Conservation (phyloP, 2,888 invertebrate genomes). For the Cynaeus angustus region DNA sequence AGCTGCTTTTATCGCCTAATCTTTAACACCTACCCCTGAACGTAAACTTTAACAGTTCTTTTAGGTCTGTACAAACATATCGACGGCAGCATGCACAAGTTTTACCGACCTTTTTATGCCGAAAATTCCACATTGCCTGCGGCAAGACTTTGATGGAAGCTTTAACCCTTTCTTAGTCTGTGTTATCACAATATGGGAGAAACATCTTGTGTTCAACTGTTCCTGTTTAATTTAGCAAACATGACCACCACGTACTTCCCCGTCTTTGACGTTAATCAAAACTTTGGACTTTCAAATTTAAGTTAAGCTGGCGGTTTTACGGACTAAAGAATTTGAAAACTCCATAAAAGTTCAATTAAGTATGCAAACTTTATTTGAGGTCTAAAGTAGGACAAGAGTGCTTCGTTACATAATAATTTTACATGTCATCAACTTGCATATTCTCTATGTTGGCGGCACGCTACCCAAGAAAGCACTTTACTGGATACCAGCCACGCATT, state of each 20-base stretch:
- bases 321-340: slow-evolving; percentile 26
- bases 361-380: slow-evolving; percentile 37
- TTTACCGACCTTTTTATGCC: slow-evolving; percentile 41
- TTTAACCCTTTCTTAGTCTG: slow-evolving; percentile 33
- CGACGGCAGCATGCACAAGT: slow-evolving; percentile 36
- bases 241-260: slow-evolving; percentile 22
- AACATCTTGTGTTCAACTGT: slow-evolving; percentile 37
- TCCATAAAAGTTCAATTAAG: slow-evolving; percentile 44
- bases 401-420: slow-evolving; percentile 50
- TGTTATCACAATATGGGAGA: slow-evolving; percentile 36
- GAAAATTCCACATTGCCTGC: slow-evolving; percentile 40
- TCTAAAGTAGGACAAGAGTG: slow-evolving; percentile 43
- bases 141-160: slow-evolving; percentile 41
- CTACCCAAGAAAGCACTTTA: slow-evolving; percentile 40
- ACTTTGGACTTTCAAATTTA: slow-evolving; percentile 11
- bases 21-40: slow-evolving; percentile 54
- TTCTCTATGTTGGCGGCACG: slow-evolving; percentile 16
- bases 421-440: slow-evolving; percentile 45
- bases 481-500: slow-evolving; percentile 38
- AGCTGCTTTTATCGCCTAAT: slow-evolving; percentile 53
- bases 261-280: slow-evolving; percentile 14
- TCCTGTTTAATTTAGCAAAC: slow-evolving; percentile 37
- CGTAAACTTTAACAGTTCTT: slow-evolving; percentile 56
- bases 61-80: slow-evolving; percentile 55
- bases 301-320: slow-evolving; percentile 18